A percentile compares a stretch with the other conserved stretches of the same genome.
phyloP scores from a whole-genome alignment of 2,888 invertebrate species.

The Xanthorhoe designata region DNA sequence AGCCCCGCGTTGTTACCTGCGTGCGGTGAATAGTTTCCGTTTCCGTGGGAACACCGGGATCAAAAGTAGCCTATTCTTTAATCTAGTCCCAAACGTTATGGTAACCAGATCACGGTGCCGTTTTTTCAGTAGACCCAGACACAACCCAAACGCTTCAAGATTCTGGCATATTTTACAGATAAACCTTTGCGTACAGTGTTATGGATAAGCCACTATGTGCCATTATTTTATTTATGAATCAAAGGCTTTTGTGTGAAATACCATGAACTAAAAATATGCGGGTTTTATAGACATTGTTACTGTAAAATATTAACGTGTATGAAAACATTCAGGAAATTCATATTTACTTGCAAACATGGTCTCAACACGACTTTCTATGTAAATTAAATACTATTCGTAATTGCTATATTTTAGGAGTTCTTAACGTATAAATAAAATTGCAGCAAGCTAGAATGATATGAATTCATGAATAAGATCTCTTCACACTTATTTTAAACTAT shows the following conservation, averaged over 20 bases:
- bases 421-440: no score
- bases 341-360: neutral
- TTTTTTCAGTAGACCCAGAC: neutral
- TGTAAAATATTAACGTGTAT: neutral
- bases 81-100: no score
- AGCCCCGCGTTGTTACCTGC: no score
- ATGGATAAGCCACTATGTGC: conserved; percentile 38
- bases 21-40: no score
- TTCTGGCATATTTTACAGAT: conserved; percentile 39
- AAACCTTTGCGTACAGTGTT: conserved; percentile 12
- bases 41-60: no score
- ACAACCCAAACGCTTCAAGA: conserved; percentile 22
- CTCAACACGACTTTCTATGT: neutral
- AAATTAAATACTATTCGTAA: no score
- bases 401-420: neutral
- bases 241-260: conserved; percentile 34
- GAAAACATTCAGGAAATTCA: neutral
- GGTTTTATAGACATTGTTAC: conserved; percentile 11
- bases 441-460: no score
- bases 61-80: no score
- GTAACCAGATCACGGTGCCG: no score
- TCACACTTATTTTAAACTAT: no score
- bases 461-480: no score
- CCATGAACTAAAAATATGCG: conserved; percentile 21
- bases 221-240: conserved; percentile 41